Base-by-base conservation (phyloP, 2,888 invertebrate genomes). In the Synanthedon tipuliformis region DNA sequence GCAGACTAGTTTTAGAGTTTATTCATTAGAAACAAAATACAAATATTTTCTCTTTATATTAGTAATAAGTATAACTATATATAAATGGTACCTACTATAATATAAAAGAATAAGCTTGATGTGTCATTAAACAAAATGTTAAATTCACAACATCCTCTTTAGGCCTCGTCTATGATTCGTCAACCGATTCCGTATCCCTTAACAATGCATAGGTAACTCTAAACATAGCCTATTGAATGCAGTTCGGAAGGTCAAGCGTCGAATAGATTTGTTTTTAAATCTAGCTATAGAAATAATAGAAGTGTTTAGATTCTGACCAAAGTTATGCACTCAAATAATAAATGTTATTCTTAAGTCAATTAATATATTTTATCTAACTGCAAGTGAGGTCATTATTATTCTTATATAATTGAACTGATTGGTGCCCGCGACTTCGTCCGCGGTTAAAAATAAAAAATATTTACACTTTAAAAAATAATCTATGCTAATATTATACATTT, bases 191-290 rank as follows among this genome's bases (percentile, higher is more conserved):
- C 49, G 49, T 45, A n/a, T 48, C 52, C 50, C 40, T 52, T 52
- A 52, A 56, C 56, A 57, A 57, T 56, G 52, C 49, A 49, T 16
- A 16, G 49, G 16, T 12, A 49, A 49, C 18, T 49, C 49, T 18
- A 49, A 49, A 49, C 49, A 70, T 53, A 51, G 53, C 53, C 65
- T 60, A 69, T 65, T 66, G 56, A 54, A 55, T 59, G 57, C 55
- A 50, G 60, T 58, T 52, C n/a, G 54, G 59, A 64, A 64, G 65
- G 65, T 61, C 62, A 41, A 4, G 50, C 41, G 55, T 62, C 65
- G 60, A 65, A 64, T 57, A 63, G 18, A 49, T 57, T 65, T 71
- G 68, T 71, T 70, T 64, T 65, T 59, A 64, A 61, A 57, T 54
- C 59, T 55, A 57, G 48, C 8, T 16, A 48, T 55, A 65, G 49